Conservation (phyloP, 1,140 invertebrate genomes). For the Triops longicaudatus region DNA sequence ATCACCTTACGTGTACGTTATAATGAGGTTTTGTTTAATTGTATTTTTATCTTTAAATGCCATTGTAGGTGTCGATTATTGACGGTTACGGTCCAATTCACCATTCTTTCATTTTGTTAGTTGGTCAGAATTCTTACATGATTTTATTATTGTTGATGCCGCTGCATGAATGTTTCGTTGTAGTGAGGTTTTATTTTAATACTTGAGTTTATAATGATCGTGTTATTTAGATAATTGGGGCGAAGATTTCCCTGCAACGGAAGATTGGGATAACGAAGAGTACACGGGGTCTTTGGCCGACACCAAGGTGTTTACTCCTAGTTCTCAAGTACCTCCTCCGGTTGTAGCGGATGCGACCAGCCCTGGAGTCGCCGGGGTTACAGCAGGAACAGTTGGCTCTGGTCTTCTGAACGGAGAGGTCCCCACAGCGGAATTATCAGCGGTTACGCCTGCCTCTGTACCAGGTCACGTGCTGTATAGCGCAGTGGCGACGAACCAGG, state of each 20-base stretch:
- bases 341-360: conserved; percentile 35
- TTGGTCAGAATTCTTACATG: too few relatives aligned
- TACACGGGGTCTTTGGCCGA: conserved; percentile 86
- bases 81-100: too few relatives aligned
- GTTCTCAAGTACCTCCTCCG: conserved; percentile 39
- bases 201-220: too few relatives aligned
- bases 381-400: not conserved
- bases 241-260: conserved; percentile 47
- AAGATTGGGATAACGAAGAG: conserved; percentile 92
- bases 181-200: too few relatives aligned
- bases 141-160: too few relatives aligned
- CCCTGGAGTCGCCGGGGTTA: conserved; percentile 28
- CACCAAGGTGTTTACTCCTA: conserved; percentile 87
- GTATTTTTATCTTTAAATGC: too few relatives aligned
- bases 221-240: conserved; percentile 38
- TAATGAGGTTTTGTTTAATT: too few relatives aligned
- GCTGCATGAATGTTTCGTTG: too few relatives aligned
- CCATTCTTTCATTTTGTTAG: too few relatives aligned
- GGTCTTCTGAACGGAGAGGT: not conserved
- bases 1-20: too few relatives aligned
- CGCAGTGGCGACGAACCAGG: not conserved
- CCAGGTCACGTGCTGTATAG: conserved; percentile 5
- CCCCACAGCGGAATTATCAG: not conserved
- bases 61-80: too few relatives aligned
- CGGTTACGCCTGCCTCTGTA: not conserved